Percentiles rank a stretch among this genome's conserved stretches.
Conservation (phyloP, 2,797 vertebrate species). For the Todus mexicanus region DNA sequence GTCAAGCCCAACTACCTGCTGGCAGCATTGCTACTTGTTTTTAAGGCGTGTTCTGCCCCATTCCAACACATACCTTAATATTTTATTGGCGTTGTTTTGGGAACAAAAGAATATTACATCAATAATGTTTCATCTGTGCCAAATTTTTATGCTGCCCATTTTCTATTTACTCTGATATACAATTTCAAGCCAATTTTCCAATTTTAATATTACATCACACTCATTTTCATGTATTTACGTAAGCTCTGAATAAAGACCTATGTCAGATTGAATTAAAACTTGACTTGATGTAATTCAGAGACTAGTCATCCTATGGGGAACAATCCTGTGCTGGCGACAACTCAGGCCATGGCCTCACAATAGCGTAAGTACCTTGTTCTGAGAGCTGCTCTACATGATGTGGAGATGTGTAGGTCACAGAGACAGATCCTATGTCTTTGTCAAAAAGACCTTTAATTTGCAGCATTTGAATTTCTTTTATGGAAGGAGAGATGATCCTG, state of each 20-base stretch:
- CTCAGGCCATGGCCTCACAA: not conserved
- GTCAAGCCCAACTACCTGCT: not conserved
- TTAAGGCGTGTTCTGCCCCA: not conserved
- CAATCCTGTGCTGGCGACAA: not conserved
- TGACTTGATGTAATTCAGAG: not conserved
- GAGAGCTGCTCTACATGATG: not conserved
- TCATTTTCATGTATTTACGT: not conserved
- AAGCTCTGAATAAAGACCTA: not conserved
- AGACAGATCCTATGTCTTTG: not conserved
- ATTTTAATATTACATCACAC: conserved; percentile 17
- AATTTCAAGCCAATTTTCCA: conserved; percentile 17
- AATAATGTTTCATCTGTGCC: not conserved
- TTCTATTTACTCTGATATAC: not conserved
- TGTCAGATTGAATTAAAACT: conserved; percentile 1
- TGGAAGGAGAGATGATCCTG: not conserved
- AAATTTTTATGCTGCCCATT: not conserved
- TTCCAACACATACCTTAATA: not conserved
- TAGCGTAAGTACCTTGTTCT: not conserved
- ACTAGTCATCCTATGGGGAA: not conserved
- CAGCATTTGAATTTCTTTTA: not conserved
- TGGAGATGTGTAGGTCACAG: not conserved
- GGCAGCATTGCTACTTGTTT: not conserved
- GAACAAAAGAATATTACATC: not conserved
- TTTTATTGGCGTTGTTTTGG: conserved; percentile 19
- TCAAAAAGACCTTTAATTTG: not conserved